A percentile compares a stretch with the other conserved stretches of the same genome.
These are phyloP conservation scores for Pardosa pseudoannulata DNA, from an alignment of 2,888 invertebrate species.

Conservation along the genomic window DNA sequence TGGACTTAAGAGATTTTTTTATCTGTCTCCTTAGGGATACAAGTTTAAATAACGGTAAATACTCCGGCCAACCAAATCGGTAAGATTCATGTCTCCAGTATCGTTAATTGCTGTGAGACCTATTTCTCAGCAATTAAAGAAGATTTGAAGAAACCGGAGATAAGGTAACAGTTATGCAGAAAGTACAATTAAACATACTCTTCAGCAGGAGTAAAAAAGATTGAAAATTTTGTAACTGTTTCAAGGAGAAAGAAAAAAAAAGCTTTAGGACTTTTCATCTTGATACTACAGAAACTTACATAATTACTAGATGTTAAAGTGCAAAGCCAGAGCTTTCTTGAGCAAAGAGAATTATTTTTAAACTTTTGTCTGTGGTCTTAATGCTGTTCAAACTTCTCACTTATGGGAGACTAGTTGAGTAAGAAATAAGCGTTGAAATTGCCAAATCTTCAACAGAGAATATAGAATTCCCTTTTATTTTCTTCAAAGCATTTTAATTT, in stretches of 20 bases:
- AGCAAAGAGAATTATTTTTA: background rate
- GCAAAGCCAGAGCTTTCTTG: background rate
- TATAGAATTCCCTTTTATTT: background rate
- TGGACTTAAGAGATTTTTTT: no score
- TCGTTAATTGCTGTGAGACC: slow-evolving; percentile 37
- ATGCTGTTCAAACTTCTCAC: background rate
- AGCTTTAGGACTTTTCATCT: slow-evolving; percentile 30
- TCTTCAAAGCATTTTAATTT: background rate
- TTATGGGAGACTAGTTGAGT: background rate
- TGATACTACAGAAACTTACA: slow-evolving; percentile 14
- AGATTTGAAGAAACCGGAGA: background rate
- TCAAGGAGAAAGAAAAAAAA: slow-evolving; percentile 18
- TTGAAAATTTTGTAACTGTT: slow-evolving; percentile 45
- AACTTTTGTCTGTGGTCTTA: background rate
- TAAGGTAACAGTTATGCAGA: background rate
- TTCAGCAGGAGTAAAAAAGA: background rate
- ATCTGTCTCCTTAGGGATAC: background rate
- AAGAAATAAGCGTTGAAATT: slow-evolving; percentile 15
- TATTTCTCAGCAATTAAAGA: slow-evolving; percentile 50
- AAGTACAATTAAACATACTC: slow-evolving; percentile 28
- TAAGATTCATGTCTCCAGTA: background rate
- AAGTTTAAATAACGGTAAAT: background rate
- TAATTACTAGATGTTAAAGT: slow-evolving; percentile 42
- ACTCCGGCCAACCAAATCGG: background rate
- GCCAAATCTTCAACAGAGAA: background rate